Evolutionary conservation across 2,888 invertebrate species (phyloP).

Genomic region (Caenorhabditis doughertyi): DNA sequence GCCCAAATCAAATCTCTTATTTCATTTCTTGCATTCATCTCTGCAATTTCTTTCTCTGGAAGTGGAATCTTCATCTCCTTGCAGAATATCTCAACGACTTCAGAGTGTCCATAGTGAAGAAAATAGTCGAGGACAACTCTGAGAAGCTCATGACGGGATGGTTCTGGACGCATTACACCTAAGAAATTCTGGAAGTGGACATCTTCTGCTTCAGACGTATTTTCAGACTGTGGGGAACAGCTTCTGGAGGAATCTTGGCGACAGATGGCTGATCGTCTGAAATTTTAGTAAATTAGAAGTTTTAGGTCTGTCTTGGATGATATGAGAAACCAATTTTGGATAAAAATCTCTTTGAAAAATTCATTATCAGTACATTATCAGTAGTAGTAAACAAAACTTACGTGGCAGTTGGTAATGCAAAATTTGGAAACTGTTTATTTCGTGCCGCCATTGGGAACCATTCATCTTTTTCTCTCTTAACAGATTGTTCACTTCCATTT

Average conservation of each 20-base stretch:
- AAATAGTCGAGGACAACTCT: conserved; percentile 51
- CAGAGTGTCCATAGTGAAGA: conserved; percentile 44
- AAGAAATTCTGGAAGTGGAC: background rate
- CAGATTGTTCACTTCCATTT: conserved; percentile 11
- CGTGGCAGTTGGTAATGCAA: conserved; percentile 42
- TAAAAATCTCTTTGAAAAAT: no score
- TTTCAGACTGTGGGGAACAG: background rate
- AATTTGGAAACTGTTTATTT: conserved; percentile 32
- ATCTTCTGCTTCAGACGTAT: background rate
- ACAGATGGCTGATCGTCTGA: conserved; percentile 11
- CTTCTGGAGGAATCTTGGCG: background rate
- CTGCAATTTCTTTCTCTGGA: conserved; percentile 25
- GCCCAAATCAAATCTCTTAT: conserved; percentile 38
- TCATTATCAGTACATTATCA: no score
- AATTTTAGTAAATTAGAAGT: background rate
- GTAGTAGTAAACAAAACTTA: background rate
- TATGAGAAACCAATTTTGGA: no score
- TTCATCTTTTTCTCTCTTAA: conserved; percentile 15
- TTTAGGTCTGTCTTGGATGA: no score
- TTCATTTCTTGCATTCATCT: conserved; percentile 41
- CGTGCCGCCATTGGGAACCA: conserved; percentile 49
- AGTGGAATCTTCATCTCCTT: conserved; percentile 31
- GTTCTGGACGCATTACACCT: conserved; percentile 43
- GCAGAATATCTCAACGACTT: conserved; percentile 47
- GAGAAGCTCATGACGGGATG: conserved; percentile 20